These are phyloP conservation scores for Enteromius anoplus DNA, from an alignment of 2,797 vertebrate species.

Conservation along the genomic window DNA sequence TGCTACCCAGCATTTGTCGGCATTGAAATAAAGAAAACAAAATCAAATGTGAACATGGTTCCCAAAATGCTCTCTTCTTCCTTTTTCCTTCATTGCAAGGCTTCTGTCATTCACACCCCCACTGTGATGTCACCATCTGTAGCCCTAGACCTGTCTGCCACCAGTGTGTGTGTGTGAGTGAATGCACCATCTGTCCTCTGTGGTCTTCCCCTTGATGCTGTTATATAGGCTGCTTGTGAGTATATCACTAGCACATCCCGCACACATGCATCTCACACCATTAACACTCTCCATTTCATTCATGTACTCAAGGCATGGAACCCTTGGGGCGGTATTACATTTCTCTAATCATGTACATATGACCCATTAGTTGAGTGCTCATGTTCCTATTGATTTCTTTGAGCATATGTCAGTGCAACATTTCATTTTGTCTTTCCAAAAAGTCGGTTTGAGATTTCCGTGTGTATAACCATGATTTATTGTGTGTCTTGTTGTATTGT, in stretches of 20 bases:
- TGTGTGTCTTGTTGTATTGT: background rate
- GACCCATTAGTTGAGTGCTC: slow-evolving; percentile 59
- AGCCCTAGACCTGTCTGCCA: slow-evolving; percentile 66
- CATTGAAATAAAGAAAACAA: background rate
- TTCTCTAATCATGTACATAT: slow-evolving; percentile 58
- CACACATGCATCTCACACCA: slow-evolving; percentile 49
- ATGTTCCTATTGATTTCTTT: slow-evolving; percentile 61
- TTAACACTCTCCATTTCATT: slow-evolving; percentile 58
- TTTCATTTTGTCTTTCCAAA: slow-evolving; percentile 24
- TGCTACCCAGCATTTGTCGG: background rate
- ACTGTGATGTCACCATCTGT: slow-evolving; percentile 75
- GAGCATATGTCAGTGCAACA: slow-evolving; percentile 53
- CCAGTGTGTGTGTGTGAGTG: slow-evolving; percentile 45
- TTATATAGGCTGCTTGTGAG: slow-evolving; percentile 52
- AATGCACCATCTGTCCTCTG: slow-evolving; percentile 64
- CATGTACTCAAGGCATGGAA: slow-evolving; percentile 51
- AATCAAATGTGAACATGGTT: slow-evolving; percentile 14
- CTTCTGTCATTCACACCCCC: slow-evolving; percentile 66
- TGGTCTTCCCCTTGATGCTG: slow-evolving; percentile 51
- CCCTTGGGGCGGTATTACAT: slow-evolving; percentile 55
- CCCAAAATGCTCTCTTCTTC: slow-evolving; percentile 39
- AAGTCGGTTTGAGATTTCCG: background rate
- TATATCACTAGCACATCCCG: slow-evolving; percentile 43
- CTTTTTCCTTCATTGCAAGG: slow-evolving; percentile 56
- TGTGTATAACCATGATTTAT: slow-evolving; percentile 9